A percentile compares a stretch with the other conserved stretches of the same genome.
phyloP scores from a whole-genome alignment of 2,113 vertebrate species.

The Butastur rufipennis region DNA sequence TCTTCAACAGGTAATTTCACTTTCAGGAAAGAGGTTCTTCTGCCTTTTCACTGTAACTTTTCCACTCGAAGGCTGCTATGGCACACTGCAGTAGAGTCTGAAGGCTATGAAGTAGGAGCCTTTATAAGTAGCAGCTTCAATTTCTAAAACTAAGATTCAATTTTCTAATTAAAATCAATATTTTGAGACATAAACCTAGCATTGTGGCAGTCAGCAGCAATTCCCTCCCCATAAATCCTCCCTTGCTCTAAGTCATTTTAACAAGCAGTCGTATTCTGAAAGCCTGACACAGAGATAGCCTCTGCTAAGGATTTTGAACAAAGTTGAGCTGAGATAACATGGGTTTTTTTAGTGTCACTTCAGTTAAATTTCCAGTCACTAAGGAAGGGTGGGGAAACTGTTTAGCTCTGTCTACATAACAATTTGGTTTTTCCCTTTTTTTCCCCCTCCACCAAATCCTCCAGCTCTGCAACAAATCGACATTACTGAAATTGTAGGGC shows the following conservation, averaged over 20 bases:
- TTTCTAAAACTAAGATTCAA: constrained; percentile 35
- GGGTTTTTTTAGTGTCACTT: neutral
- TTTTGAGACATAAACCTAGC: constrained; percentile 60
- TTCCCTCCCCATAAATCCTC: constrained; percentile 16
- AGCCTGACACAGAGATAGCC: neutral
- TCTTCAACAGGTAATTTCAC: neutral
- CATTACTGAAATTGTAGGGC: neutral
- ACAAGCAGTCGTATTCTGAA: neutral
- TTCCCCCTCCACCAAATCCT: neutral
- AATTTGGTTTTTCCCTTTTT: neutral
- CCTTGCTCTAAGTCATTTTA: neutral
- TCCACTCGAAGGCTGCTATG: neutral
- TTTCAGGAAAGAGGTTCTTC: neutral
- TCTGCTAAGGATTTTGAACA: neutral
- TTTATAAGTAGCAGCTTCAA: constrained; percentile 7
- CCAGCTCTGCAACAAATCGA: neutral
- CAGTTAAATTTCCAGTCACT: neutral
- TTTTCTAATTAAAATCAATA: constrained; percentile 70
- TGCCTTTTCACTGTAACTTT: neutral
- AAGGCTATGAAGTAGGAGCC: constrained; percentile 11
- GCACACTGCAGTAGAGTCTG: neutral
- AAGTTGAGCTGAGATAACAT: neutral
- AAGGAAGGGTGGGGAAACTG: neutral
- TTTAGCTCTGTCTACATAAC: neutral
- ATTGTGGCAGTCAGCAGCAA: constrained; percentile 41